A percentile compares a stretch with the other conserved stretches of the same genome.
phyloP scores from a whole-genome alignment of 92 coral and sea anemone genomes.

The Porites rus region DNA sequence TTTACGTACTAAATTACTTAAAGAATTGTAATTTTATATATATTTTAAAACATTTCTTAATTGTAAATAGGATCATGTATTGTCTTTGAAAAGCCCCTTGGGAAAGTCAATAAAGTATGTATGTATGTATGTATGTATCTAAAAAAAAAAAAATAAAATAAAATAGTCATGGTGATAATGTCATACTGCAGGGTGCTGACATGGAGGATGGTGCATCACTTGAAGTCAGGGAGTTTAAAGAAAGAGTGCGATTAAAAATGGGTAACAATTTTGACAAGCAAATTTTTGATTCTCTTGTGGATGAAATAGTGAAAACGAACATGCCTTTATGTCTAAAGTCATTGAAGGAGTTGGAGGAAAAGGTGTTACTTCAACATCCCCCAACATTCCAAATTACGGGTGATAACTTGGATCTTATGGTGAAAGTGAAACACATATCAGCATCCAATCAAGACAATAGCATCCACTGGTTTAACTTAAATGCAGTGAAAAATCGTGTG shows the following conservation, averaged over 20 bases:
- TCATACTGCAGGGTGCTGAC: background rate
- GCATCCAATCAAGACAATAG: conserved; percentile 44
- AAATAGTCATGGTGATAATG: background rate
- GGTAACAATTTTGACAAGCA: background rate
- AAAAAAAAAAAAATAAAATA: too few species aligned
- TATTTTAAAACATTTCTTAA: too few species aligned
- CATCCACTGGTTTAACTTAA: conserved; percentile 68
- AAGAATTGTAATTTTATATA: too few species aligned
- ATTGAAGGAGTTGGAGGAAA: background rate
- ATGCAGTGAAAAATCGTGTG: conserved; percentile 55
- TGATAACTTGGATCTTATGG: conserved; percentile 56
- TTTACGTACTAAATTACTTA: too few species aligned
- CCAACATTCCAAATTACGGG: conserved; percentile 63
- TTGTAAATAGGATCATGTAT: too few species aligned
- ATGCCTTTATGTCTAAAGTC: background rate
- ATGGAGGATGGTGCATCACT: background rate
- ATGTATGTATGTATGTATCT: too few species aligned
- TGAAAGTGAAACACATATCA: conserved; percentile 60
- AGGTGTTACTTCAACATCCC: conserved; percentile 5
- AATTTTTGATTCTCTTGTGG: background rate
- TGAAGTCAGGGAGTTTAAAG: background rate
- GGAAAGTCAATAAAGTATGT: too few species aligned
- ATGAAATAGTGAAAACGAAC: background rate
- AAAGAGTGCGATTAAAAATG: background rate
- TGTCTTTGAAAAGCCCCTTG: too few species aligned